Evolutionary conservation across 2,113 vertebrate species (phyloP), one percentile per base, ranked within the genome.

Genomic region (Bubo bubo): DNA sequence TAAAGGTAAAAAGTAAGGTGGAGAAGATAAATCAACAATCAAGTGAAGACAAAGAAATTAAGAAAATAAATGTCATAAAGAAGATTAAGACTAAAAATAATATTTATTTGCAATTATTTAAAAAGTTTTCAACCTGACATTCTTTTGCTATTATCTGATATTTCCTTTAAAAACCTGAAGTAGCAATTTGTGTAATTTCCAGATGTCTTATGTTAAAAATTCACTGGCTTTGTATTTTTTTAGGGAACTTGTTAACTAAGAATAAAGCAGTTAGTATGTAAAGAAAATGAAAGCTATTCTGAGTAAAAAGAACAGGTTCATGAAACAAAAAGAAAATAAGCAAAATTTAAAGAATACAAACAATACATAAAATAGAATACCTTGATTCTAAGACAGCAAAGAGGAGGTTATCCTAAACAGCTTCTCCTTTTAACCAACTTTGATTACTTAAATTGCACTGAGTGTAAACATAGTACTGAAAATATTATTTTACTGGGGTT

Each of bases 171-270:
- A 88, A 71, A 60, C 17, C 10, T 58, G 17, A 92, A 32, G 32
- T n/a, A 80, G 3, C 2, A 66, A 62, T 27, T 59, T 0, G 0
- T n/a, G 22, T 17, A 41, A 39, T 66, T 92, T 73, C 24, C 37
- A 66, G 12, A 60, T 50, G 6, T 23, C 27, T 12, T 17, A 8
- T 32, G 4, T 59, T 74, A 67, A 11, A 35, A 63, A 81, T 87
- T 79, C 18, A 50, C 10, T 64, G 4, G 2, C 6, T 63, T 82
- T 75, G 1, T 43, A 14, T 35, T 49, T 68, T 73, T 17, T 43
- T 47, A n/a, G 8, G 30, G 18, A 66, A 30, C 30, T 23, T 34
- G 9, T 41, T 72, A 70, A 15, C 34, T 43, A 47, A 8, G 13
- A 84, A 35, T 5, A 92, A 74, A 68, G 4, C 4, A 41, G 15